These are phyloP conservation scores for Microplitis manilae DNA, from an alignment of 2,888 invertebrate species.

Conservation along the genomic window DNA sequence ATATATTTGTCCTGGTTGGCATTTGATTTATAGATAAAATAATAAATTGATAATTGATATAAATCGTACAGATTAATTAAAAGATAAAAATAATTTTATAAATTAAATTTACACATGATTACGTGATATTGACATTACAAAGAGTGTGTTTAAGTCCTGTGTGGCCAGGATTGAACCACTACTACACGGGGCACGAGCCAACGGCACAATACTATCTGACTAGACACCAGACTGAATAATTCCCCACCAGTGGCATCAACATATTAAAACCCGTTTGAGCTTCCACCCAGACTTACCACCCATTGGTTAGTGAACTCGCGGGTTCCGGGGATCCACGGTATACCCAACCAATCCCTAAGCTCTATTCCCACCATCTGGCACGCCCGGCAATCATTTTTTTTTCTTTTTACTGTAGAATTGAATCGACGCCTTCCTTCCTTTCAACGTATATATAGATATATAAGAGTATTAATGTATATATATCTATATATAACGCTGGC, in stretches of 20 bases:
- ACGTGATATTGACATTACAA: slow-evolving; percentile 23
- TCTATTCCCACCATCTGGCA: slow-evolving; percentile 46
- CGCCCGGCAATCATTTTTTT: slow-evolving; percentile 65
- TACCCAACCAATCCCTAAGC: slow-evolving; percentile 45
- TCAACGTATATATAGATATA: background rate
- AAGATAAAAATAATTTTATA: background rate
- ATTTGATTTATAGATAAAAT: too few relatives aligned
- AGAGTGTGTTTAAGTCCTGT: slow-evolving; percentile 57
- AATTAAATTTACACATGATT: slow-evolving; percentile 8
- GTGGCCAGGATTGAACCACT: slow-evolving; percentile 61
- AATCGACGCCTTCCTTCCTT: slow-evolving; percentile 63
- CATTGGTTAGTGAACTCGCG: slow-evolving; percentile 59
- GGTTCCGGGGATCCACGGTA: slow-evolving; percentile 48
- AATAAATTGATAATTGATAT: too few relatives aligned
- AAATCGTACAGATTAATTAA: background rate
- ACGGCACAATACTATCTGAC: slow-evolving; percentile 71
- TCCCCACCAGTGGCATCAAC: slow-evolving; percentile 59
- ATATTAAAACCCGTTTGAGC: slow-evolving; percentile 61
- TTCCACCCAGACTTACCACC: slow-evolving; percentile 59
- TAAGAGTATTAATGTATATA: too few relatives aligned
- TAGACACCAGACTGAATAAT: slow-evolving; percentile 61
- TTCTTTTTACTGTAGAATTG: slow-evolving; percentile 67
- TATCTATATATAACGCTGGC: background rate
- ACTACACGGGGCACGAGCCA: slow-evolving; percentile 70
- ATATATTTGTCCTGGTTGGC: too few relatives aligned